phyloP scores from a whole-genome alignment of 2,888 invertebrate genomes.

The Osedax fenrisi region DNA sequence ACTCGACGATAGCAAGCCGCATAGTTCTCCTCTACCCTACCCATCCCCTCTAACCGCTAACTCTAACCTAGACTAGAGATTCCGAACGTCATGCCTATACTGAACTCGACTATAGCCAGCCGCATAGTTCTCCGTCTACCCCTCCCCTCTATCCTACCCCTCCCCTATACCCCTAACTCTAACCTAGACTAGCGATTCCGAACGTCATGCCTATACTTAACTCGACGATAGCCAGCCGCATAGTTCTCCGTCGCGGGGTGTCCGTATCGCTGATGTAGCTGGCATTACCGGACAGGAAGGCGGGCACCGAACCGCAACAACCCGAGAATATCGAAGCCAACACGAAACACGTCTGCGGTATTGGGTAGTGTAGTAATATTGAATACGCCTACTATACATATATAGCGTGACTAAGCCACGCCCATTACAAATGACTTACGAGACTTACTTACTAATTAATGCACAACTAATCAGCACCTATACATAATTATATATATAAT shows the following conservation, averaged over 20 bases:
- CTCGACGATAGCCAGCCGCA: slow-evolving; percentile 37
- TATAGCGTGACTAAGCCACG: too few species aligned
- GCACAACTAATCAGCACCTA: too few species aligned
- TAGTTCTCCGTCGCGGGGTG: slow-evolving; percentile 33
- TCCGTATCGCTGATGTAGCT: slow-evolving; percentile 38
- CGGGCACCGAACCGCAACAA: slow-evolving; percentile 35
- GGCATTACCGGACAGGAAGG: slow-evolving; percentile 37
- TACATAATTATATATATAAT: too few species aligned
- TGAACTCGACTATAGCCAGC: slow-evolving; percentile 36
- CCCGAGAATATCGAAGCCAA: slow-evolving; percentile 34
- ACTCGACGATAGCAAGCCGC: slow-evolving; percentile 36
- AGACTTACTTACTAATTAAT: too few species aligned
- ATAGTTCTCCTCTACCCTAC: slow-evolving; percentile 35
- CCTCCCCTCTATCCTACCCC: too few species aligned
- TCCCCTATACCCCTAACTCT: too few species aligned
- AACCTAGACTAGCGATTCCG: slow-evolving; percentile 32
- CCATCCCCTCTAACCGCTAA: too few species aligned
- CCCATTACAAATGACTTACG: too few species aligned
- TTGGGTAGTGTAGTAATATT: too few species aligned
- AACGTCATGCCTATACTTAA: slow-evolving; percentile 36
- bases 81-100: slow-evolving; percentile 36
- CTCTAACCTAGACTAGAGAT: slow-evolving; percentile 30
- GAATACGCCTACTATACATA: too few species aligned
- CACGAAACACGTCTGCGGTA: slow-evolving; percentile 33
- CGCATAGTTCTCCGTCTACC: slow-evolving; percentile 34